phyloP scores from a whole-genome alignment of 2,113 vertebrate species.

The Tachysurus vachellii region DNA sequence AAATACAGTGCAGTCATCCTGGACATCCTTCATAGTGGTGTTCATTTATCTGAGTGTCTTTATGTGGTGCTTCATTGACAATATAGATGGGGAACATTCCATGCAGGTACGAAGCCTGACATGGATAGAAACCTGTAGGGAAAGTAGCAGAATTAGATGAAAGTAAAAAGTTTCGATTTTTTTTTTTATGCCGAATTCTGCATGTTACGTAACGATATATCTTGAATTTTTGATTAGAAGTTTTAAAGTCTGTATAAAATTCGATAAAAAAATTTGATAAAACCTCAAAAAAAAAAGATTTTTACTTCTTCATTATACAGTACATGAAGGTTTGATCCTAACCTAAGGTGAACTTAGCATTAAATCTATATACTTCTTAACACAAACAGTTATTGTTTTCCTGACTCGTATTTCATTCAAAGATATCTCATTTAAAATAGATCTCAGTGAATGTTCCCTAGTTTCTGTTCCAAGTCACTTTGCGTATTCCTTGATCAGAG shows the following conservation, averaged over 20 bases:
- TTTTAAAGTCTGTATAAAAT: not conserved
- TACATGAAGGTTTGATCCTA: not conserved
- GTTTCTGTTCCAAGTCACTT: conserved; percentile 1
- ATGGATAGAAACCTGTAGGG: not conserved
- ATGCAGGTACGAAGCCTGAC: conserved; percentile 4
- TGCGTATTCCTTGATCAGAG: conserved; percentile 32
- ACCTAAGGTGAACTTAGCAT: not conserved
- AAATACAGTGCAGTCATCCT: conserved; percentile 54
- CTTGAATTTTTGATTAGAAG: not conserved
- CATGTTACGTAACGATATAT: not conserved
- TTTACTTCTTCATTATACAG: not conserved
- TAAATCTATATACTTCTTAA: not conserved
- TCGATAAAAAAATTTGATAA: no score
- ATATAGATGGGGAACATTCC: conserved; percentile 23
- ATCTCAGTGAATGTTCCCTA: not conserved
- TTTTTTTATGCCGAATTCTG: not conserved
- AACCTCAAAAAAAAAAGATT: no score
- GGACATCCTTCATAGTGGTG: conserved; percentile 14
- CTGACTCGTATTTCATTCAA: not conserved
- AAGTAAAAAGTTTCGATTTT: not conserved
- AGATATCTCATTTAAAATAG: conserved; percentile 2
- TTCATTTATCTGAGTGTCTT: conserved; percentile 22
- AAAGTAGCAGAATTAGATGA: not conserved
- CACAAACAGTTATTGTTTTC: not conserved
- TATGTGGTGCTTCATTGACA: conserved; percentile 4